Base-by-base conservation (phyloP, 1,140 invertebrate species). In the Scaptomyza graminum region DNA sequence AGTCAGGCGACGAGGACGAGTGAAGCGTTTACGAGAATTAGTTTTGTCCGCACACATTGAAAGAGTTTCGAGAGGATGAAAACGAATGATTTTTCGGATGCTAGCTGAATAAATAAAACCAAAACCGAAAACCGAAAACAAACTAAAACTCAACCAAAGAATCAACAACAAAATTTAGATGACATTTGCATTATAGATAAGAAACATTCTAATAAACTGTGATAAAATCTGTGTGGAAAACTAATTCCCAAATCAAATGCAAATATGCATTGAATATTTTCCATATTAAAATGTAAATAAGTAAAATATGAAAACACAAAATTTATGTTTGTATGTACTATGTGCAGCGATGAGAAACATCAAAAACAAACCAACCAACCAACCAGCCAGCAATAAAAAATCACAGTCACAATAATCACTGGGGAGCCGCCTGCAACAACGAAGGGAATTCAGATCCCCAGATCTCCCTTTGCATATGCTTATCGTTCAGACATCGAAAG, bases 201-300 rank as follows among this genome's bases (percentile, higher is more conserved):
- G 43, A 60, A 54, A 57, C 64, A 25, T 46, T 43, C 60, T 59
- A 88, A 78, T 82, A 82, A 74, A 82, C 75, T 79, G 72, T 61
- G 82, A 87, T 87, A 63, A 65, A 77, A 87, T 82, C 83, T 73
- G 44, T 34, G 37, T 47, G 47, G 43, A 43, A 72, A 73, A 70
- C 74, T 75, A 70, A 82, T 87, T 82, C 82, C 83, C 82, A 55
- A 82, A 78, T 46, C 67, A 79, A 88, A 88, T 82, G 79, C 54
- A 72, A 87, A 87, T 82, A 72, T 75, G 78, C 71, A 85, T 79
- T 57, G 67, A 69, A 61, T 73, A 72, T 34, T 66, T 64, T 69
- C n/a, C 74, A 51, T 60, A 80, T 76, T 76, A 13, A 65, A 84
- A 83, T 83, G 66, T 79, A 88, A 87, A 85, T 85, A 87, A 87